Base-by-base conservation (phyloP, 2,888 invertebrate species). In the Drosophila limbata region DNA sequence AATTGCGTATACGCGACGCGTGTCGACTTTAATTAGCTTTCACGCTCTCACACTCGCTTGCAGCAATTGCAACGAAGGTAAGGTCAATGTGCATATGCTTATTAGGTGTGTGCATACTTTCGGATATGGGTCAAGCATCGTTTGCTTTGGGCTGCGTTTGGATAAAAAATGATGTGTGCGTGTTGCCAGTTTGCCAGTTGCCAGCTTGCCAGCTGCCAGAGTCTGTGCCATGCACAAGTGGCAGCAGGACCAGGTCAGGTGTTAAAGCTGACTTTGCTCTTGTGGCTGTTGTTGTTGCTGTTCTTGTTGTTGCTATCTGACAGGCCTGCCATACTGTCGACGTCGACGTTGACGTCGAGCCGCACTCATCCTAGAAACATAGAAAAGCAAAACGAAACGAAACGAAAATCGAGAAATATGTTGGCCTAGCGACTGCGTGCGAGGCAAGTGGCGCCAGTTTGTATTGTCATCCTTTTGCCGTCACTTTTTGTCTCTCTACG, bases 371-470 rank as follows among this genome's bases (percentile, higher is more conserved):
- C 75, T 50, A 62, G 59, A 63, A 59, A 62, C 31, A 44, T 33
- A 69, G 21, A 56, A 47, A 57, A 42, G 56, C 50, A n/a, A 50
- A 35, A 44, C 48, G 56, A 28, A 28, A 28, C 25, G 5, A 28
- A 28, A 28, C 6, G 8, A 19, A 64, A 37, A 60, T 44, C 13
- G 42, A 42, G 55, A 47, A 47, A 37, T 47, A 57, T 67, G 86
- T 84, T 87, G 87, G 86, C 89, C 89, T 83, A 85, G 81, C 73
- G 69, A 78, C 86, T 85, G 88, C 88, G 85, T 88, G 88, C 63
- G 69, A 81, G 76, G 72, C 79, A 84, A 88, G 87, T 84, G 84
- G 77, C 79, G 74, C 77, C 89, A 73, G 85, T 89, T 85, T 89
- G 85, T 87, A 78, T 86, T 89, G 89, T 89, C 88, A 88, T 88